These are phyloP conservation scores for Pachypeltis micranthus DNA, from an alignment of 1,140 invertebrate genomes.

Conservation along the genomic window DNA sequence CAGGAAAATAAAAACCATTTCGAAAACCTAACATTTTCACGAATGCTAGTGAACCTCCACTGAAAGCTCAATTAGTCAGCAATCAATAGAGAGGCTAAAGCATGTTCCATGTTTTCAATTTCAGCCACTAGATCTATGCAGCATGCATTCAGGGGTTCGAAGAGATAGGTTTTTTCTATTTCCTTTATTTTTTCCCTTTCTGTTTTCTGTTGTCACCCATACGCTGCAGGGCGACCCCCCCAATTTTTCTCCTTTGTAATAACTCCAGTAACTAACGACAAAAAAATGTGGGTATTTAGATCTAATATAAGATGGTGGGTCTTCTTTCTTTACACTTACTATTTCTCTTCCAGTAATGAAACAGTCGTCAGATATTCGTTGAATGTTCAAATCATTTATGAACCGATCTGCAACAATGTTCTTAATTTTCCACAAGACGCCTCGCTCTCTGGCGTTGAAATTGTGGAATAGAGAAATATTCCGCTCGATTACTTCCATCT, in stretches of 20 bases:
- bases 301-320: not conserved
- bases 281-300: not conserved
- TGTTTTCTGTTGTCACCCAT: too few species aligned
- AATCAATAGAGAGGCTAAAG: too few species aligned
- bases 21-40: too few species aligned
- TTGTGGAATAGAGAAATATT: constrained; percentile 22
- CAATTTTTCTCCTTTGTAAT: not conserved
- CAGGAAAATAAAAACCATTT: too few species aligned
- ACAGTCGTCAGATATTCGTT: constrained; percentile 26
- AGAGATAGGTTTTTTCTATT: too few species aligned
- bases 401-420: constrained; percentile 22
- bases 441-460: constrained; percentile 19
- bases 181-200: too few species aligned
- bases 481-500: constrained; percentile 11
- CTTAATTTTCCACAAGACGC: constrained; percentile 13
- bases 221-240: constrained; percentile 6
- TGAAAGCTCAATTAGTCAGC: too few species aligned
- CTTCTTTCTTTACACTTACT: not conserved
- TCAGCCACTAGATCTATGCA: too few species aligned
- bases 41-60: too few species aligned
- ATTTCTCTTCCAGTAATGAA: not conserved
- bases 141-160: too few species aligned
- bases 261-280: not conserved
- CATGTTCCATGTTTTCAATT: too few species aligned
- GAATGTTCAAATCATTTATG: not conserved